Conservation (phyloP, 2,888 invertebrate genomes). For the Chaitophorus viminalis region DNA sequence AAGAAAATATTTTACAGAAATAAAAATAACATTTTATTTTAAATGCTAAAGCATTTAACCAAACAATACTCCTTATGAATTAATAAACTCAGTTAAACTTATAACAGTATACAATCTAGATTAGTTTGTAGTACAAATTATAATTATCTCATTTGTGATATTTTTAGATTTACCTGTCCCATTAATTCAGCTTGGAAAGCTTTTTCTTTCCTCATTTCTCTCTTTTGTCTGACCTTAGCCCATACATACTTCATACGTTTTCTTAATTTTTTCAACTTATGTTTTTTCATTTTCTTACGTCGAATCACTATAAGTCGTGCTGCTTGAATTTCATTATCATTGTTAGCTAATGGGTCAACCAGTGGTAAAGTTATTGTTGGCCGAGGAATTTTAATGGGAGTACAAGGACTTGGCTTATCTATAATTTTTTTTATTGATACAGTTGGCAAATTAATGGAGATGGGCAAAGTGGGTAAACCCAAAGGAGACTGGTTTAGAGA, state of each 20-base stretch:
- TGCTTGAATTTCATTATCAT: constrained; percentile 75
- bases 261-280: constrained; percentile 81
- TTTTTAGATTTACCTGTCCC: constrained; percentile 67
- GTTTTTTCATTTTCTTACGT: constrained; percentile 86
- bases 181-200: constrained; percentile 78
- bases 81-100: background rate
- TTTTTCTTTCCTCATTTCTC: constrained; percentile 81
- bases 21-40: too few relatives aligned
- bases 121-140: background rate
- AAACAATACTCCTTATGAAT: too few relatives aligned
- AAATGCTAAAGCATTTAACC: too few relatives aligned
- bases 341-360: constrained; percentile 64
- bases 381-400: constrained; percentile 50
- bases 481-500: constrained; percentile 29
- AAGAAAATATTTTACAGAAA: too few relatives aligned
- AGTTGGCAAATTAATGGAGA: constrained; percentile 54
- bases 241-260: constrained; percentile 82
- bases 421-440: constrained; percentile 30
- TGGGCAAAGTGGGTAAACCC: constrained; percentile 26
- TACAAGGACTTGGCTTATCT: constrained; percentile 50
- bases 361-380: constrained; percentile 47
- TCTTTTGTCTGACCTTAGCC: constrained; percentile 76
- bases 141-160: background rate
- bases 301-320: constrained; percentile 80
- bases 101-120: background rate